Percentiles rank a stretch among this genome's conserved stretches.
These are phyloP conservation scores for Magallana angulata DNA, from an alignment of 1,140 invertebrate species.

Conservation along the genomic window DNA sequence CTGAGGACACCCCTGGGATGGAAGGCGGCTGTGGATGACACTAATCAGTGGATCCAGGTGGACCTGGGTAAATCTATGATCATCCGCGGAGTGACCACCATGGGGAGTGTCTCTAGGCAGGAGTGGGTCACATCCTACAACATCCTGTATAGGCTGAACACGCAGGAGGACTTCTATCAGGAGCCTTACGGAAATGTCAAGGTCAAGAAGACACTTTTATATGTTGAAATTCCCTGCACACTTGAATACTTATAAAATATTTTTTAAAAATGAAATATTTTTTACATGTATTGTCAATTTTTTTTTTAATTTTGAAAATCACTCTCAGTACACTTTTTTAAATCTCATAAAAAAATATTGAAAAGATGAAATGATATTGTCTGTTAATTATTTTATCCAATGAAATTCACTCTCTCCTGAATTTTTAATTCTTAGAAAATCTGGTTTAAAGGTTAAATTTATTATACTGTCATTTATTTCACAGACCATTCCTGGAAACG, in stretches of 20 bases:
- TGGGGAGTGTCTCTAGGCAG: conserved; percentile 63
- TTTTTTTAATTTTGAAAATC: too few relatives aligned
- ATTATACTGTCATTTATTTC: neutral
- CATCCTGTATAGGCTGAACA: conserved; percentile 52
- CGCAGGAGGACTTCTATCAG: conserved; percentile 58
- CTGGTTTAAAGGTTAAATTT: too few relatives aligned
- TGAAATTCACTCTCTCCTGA: too few relatives aligned
- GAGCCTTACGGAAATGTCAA: conserved; percentile 64
- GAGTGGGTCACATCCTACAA: conserved; percentile 67
- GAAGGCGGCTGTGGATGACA: conserved; percentile 55
- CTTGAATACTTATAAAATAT: too few relatives aligned
- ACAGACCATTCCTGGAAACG: conserved; percentile 66
- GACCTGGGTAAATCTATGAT: conserved; percentile 61
- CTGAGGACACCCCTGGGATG: conserved; percentile 56
- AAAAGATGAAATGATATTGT: too few relatives aligned
- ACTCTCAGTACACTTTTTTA: too few relatives aligned
- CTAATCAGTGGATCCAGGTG: conserved; percentile 59
- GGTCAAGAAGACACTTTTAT: conserved; percentile 43
- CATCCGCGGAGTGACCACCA: conserved; percentile 63
- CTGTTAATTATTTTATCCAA: too few relatives aligned
- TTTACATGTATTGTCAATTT: too few relatives aligned
- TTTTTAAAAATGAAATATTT: too few relatives aligned
- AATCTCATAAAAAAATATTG: too few relatives aligned
- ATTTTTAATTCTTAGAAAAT: too few relatives aligned
- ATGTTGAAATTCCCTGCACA: too few relatives aligned